These are phyloP conservation scores for Euglossa dilemma DNA, from an alignment of 1,140 invertebrate species.

Conservation along the genomic window DNA sequence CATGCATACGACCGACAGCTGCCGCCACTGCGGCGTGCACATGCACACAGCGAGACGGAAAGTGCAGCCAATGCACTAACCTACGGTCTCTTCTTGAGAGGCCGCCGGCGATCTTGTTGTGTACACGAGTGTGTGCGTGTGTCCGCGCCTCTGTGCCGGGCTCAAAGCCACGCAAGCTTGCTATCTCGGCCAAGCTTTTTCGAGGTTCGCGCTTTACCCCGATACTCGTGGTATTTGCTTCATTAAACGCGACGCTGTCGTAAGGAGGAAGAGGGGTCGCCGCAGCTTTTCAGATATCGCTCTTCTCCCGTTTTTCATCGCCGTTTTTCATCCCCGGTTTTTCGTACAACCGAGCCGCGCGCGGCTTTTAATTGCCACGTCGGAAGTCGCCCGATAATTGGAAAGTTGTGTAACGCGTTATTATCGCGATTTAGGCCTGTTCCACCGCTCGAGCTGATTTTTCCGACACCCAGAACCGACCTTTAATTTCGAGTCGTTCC, in stretches of 20 bases:
- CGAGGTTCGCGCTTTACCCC: slow-evolving; percentile 46
- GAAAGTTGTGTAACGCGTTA: slow-evolving; percentile 42
- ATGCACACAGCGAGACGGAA: slow-evolving; percentile 63
- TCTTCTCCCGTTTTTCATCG: not conserved
- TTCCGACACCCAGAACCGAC: not conserved
- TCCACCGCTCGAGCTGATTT: not conserved
- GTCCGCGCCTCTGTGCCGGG: slow-evolving; percentile 31
- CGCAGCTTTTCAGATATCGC: not conserved
- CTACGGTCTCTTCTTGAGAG: slow-evolving; percentile 68
- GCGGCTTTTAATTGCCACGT: slow-evolving; percentile 30
- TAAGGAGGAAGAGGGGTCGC: slow-evolving; percentile 17
- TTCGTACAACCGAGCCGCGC: not conserved
- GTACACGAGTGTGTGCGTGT: slow-evolving; percentile 4
- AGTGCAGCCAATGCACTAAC: slow-evolving; percentile 70
- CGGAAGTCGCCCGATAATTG: slow-evolving; percentile 32
- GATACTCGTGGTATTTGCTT: slow-evolving; percentile 50
- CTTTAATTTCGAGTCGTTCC: not conserved
- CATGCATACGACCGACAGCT: slow-evolving; percentile 76
- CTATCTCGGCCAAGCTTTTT: slow-evolving; percentile 66
- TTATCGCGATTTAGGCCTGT: slow-evolving; percentile 24
- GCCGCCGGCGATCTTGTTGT: slow-evolving; percentile 50
- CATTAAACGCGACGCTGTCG: slow-evolving; percentile 31
- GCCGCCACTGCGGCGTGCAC: slow-evolving; percentile 59
- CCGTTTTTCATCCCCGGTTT: not conserved
- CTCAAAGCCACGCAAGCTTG: slow-evolving; percentile 61